These are phyloP conservation scores for Tetragnatha montana DNA, from an alignment of 2,888 invertebrate genomes.

Conservation along the genomic window DNA sequence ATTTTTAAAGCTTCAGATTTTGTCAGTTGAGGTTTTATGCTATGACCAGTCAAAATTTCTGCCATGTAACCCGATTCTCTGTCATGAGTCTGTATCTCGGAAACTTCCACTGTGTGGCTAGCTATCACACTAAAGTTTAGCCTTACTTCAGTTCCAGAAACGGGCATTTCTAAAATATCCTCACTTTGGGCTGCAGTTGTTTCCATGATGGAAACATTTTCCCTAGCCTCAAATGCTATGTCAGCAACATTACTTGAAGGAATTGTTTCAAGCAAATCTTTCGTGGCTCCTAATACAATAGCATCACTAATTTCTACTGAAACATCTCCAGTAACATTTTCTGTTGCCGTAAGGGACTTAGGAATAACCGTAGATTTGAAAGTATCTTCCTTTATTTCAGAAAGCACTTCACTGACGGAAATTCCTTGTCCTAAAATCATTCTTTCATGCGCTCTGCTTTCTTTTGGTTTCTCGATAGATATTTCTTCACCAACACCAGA, in stretches of 20 bases:
- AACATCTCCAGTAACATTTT: constrained; percentile 30
- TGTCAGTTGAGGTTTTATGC: constrained; percentile 31
- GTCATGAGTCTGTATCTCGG: constrained; percentile 61
- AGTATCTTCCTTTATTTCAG: constrained; percentile 46
- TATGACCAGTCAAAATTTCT: neutral
- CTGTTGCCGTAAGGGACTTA: constrained; percentile 33
- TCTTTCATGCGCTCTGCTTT: constrained; percentile 37
- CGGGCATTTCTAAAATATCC: constrained; percentile 15
- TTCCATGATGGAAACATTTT: constrained; percentile 59
- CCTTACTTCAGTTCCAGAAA: neutral
- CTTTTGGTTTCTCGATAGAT: constrained; percentile 33
- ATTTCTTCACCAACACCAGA: constrained; percentile 39
- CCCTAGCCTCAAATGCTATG: constrained; percentile 45
- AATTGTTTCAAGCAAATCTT: constrained; percentile 31
- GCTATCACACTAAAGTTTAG: constrained; percentile 44
- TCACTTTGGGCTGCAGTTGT: constrained; percentile 43
- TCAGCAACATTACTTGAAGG: constrained; percentile 73
- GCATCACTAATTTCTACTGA: constrained; percentile 48
- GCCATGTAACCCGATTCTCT: constrained; percentile 63
- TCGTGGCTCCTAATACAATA: constrained; percentile 38
- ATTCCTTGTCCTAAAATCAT: constrained; percentile 54
- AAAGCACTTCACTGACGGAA: constrained; percentile 52
- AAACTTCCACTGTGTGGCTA: constrained; percentile 48
- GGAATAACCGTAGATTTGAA: constrained; percentile 37
- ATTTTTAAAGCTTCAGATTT: constrained; percentile 63